Evolutionary conservation across 2,797 vertebrate genomes (phyloP), one percentile per base, ranked within the genome.

Genomic region (Tangara arthus): DNA sequence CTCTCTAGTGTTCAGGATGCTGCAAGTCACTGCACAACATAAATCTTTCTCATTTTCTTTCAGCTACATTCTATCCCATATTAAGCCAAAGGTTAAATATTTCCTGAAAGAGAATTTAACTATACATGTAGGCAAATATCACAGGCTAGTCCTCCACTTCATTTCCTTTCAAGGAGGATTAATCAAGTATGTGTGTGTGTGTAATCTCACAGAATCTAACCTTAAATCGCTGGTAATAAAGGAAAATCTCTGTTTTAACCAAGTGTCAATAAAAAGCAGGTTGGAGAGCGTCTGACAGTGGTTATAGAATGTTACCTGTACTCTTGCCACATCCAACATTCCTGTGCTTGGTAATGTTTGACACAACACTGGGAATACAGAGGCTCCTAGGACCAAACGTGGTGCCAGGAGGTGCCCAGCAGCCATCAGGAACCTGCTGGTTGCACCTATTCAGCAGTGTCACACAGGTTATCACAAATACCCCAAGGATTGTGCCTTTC

Each of bases 71-170:
- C 65, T 83, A 61, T 37, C 35, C 26, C 15, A 19, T n/a, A 61
- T 56, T 63, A 87, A 87, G 24, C 12, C 75, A 21, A 55, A 82
- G 26, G 61, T 85, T 65, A 91, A 92, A 61, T 85, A 73, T 75
- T 87, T 93, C 50, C 15, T 78, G 26, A 72, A 64, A 50, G 28
- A 66, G 59, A 70, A 61, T 76, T 82, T 70, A 93, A 41, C 47
- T 73, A 18, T 41, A 21, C 9, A 23, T 41, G 70, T 4, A 71
- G 37, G 30, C 15, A 89, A 91, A 77, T 75, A 57, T 32, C 55
- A 66, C 41, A 57, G 59, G 59, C 23, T 76, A 35, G 47, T 65
- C 77, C 42, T 87, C 42, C 7, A 37, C 41, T 84, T 73, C 4
- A 26, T 68, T 81, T 65, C 23, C 28, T 66, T 82, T 18, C 50